A percentile compares a stretch with the other conserved stretches of the same genome.
phyloP scores from a whole-genome alignment of 2,797 vertebrate species.

The Microctenopoma lineatum region DNA sequence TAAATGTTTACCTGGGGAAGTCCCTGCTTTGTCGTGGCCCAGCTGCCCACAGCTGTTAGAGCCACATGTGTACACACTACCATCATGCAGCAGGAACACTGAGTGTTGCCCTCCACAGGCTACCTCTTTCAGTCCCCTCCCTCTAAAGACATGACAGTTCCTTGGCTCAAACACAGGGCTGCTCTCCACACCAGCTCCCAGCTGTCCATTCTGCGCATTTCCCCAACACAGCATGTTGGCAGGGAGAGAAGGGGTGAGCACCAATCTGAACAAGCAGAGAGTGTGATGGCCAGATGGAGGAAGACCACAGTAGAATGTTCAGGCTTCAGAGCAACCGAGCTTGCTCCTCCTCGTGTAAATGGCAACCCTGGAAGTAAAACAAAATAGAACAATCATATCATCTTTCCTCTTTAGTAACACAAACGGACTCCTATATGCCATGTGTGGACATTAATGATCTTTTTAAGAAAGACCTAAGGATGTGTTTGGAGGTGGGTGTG shows the following conservation, averaged over 20 bases:
- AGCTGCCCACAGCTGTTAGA: conserved; percentile 93
- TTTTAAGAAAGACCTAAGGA: conserved; percentile 32
- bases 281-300: conserved; percentile 43
- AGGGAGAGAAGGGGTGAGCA: conserved; percentile 32
- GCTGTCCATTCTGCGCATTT: conserved; percentile 91
- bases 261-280: conserved; percentile 46
- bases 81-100: conserved; percentile 91
- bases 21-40: conserved; percentile 88
- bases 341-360: conserved; percentile 76
- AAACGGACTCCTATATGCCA: conserved; percentile 1
- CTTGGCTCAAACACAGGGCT: conserved; percentile 87
- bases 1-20: conserved; percentile 84
- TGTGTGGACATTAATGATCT: conserved; percentile 1
- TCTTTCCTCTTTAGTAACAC: conserved; percentile 11
- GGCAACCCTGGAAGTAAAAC: conserved; percentile 59
- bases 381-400: conserved; percentile 5
- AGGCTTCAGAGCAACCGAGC: conserved; percentile 67
- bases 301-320: conserved; percentile 50
- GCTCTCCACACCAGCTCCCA: conserved; percentile 87
- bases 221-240: conserved; percentile 96
- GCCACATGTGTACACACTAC: conserved; percentile 93
- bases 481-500: conserved; percentile 29
- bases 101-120: conserved; percentile 92
- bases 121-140: conserved; percentile 88
- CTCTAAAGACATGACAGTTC: conserved; percentile 84